Base-by-base conservation (phyloP, 2,888 invertebrate genomes). In the Agapetus fuscipes region DNA sequence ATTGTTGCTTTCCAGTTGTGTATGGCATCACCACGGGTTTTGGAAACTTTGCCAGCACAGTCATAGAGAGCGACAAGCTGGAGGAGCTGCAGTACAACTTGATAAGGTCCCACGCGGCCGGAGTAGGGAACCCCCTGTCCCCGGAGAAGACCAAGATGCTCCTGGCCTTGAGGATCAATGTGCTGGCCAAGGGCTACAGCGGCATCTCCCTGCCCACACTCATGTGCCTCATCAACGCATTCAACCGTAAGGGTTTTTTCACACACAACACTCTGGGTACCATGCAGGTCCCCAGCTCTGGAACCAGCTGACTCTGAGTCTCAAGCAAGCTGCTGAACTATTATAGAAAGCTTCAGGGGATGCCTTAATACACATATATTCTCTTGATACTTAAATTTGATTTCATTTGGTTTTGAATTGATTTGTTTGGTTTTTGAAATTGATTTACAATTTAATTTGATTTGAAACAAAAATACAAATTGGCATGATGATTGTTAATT, bases 111-210 rank as follows among this genome's bases (percentile, higher is more conserved):
- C 79, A 80, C 58, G 62, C 77, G 3, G 74, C 76, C 32, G 79
- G 79, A 17, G 77, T 80, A 27, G 80, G 80, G 1, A 60, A 64
- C 30, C 75, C 76, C 2, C 53, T 80, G 41, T 58, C 71, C 15
- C 74, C 76, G 1, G 67, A 72, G 41, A 65, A 71, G 48, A 72
- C 75, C 0, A 58, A 78, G 30, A 77, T 76, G 73, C 54, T 80
- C 39, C 58, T 80, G 29, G 78, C 78, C 1, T 56, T 80, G 3
- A 56, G 78, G 15, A 77, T 80, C 49, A 80, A 80, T 52, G 71
- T 78, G 1, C 56, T 80, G 29, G 74, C 78, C n/a, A 80, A 80
- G 54, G 80, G 80, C 4, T 72, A 72, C 61, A 76, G 76, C 48
- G 79, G 80, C 5, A 75, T 80, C 41, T 74, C 76, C 1, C 51